Evolutionary conservation across 2,113 vertebrate genomes (phyloP), one percentile per base, ranked within the genome.

Genomic region (Hystrix brachyura): DNA sequence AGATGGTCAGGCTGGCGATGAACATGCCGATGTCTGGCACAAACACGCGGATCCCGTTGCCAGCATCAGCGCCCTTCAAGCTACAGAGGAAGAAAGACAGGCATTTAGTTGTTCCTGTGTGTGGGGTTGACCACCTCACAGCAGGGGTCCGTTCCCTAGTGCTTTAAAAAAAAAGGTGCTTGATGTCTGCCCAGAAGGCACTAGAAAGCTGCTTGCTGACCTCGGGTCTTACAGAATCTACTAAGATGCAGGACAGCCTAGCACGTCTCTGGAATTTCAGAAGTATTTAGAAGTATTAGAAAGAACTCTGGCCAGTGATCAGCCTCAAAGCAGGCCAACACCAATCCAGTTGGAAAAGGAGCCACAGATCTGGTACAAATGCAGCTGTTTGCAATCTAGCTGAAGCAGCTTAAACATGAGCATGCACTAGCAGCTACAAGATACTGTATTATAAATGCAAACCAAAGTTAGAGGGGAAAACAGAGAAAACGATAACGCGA

Each of bases 1-100:
- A 99, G 97, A 99, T 99, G 84, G 99, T 98, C 98, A 99, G 97
- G 71, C 99, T 99, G 6, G 98, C 99, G 93, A 99, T 96, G 98
- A 99, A 99, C 99, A 99, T 99, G 94, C 99, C 99, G 7, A 99
- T 99, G 95, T 99, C 99, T 11, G 99, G 99, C 91, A 99, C 98
- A 98, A 99, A 99, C 72, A 99, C 99, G 43, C 99, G 98, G 98
- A 99, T 99, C 84, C 99, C 99, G 87, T 99, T 99, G 83, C 99
- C 99, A 11, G 99, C 99, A 71, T 99, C 99, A 59, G 99, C 99
- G 87, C 99, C 99, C 78, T 99, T 99, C 97, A 99, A 99, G 80
- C 99, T 99, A 98, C 3, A 76, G 92, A 98, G 53, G 95, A 94
- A 93, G 85, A 93, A 96, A 80, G 95, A 34, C 1, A 23, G 27